Conservation (phyloP, 2,888 invertebrate genomes). For the Sycophila texana region DNA sequence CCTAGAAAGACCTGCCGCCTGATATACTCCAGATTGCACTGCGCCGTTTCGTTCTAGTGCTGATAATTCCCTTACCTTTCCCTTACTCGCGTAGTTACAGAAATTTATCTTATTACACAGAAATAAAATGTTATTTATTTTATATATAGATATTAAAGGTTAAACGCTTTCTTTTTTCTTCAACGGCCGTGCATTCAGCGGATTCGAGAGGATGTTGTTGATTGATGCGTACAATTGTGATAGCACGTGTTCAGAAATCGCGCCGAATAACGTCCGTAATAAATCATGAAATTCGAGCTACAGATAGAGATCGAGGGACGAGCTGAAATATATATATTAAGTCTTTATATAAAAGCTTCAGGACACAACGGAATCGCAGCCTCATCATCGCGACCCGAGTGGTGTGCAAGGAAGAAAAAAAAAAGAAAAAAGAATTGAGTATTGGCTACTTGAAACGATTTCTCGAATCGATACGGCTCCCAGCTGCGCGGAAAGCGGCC, state of each 20-base stretch:
- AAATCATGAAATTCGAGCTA: constrained; percentile 40
- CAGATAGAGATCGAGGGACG: constrained; percentile 30
- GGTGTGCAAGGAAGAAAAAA: too few species aligned
- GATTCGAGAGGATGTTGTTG: too few species aligned
- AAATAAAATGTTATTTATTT: too few species aligned
- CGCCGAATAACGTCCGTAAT: constrained; percentile 1
- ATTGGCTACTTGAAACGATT: constrained; percentile 18
- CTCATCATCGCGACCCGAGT: constrained; percentile 8
- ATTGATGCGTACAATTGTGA: background rate
- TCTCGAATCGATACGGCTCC: constrained; percentile 30
- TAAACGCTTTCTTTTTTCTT: too few species aligned
- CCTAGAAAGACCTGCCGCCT: background rate
- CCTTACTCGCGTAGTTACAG: too few species aligned
- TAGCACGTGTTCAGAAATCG: background rate
- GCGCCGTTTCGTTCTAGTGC: too few species aligned
- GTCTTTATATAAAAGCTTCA: constrained; percentile 21
- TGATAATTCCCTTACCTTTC: background rate
- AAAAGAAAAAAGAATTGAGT: background rate
- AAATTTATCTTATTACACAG: too few species aligned
- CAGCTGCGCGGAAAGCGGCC: constrained; percentile 27
- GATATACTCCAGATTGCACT: background rate
- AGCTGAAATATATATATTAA: constrained; percentile 23
- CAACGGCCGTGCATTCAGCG: too few species aligned
- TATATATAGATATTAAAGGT: too few species aligned
- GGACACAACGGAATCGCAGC: constrained; percentile 26